phyloP scores from a whole-genome alignment of 2,888 invertebrate genomes.

The Eristalinus aeneus region DNA sequence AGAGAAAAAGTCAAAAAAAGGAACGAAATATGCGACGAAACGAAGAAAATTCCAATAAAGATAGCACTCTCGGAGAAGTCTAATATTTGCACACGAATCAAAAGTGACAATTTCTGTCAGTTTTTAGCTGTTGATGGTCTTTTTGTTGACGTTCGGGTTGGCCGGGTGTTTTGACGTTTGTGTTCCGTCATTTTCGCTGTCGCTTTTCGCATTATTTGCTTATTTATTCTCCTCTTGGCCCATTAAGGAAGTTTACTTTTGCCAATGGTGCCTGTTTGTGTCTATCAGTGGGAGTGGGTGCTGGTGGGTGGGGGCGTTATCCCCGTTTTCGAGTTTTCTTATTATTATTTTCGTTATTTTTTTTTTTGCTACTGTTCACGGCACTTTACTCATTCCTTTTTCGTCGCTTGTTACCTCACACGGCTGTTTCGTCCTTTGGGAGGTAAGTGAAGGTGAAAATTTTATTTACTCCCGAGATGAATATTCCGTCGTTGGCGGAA shows the following conservation, averaged over 20 bases:
- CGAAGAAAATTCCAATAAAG: slow-evolving; percentile 63
- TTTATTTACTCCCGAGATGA: slow-evolving; percentile 67
- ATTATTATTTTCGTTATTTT: background rate
- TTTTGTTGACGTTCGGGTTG: slow-evolving; percentile 57
- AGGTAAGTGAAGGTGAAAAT: slow-evolving; percentile 69
- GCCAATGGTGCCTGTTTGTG: slow-evolving; percentile 55
- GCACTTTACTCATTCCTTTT: slow-evolving; percentile 4
- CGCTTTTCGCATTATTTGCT: slow-evolving; percentile 67
- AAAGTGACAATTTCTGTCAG: slow-evolving; percentile 71
- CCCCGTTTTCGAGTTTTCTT: slow-evolving; percentile 1
- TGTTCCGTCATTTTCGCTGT: slow-evolving; percentile 64
- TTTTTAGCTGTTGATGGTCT: slow-evolving; percentile 67
- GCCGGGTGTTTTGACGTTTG: slow-evolving; percentile 41
- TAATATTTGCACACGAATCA: slow-evolving; percentile 70
- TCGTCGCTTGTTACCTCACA: background rate
- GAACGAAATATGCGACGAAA: slow-evolving; percentile 26
- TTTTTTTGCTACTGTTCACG: background rate
- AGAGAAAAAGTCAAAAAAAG: slow-evolving; percentile 11
- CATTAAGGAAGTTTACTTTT: slow-evolving; percentile 71
- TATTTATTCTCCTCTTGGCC: slow-evolving; percentile 71
- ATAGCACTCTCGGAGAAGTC: slow-evolving; percentile 65
- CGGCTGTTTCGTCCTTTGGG: slow-evolving; percentile 47
- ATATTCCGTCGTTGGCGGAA: slow-evolving; percentile 56
- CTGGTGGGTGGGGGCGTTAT: background rate
- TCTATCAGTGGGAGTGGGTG: slow-evolving; percentile 13